phyloP scores from a whole-genome alignment of 2,113 vertebrate genomes.

The Nannospalax galili region DNA sequence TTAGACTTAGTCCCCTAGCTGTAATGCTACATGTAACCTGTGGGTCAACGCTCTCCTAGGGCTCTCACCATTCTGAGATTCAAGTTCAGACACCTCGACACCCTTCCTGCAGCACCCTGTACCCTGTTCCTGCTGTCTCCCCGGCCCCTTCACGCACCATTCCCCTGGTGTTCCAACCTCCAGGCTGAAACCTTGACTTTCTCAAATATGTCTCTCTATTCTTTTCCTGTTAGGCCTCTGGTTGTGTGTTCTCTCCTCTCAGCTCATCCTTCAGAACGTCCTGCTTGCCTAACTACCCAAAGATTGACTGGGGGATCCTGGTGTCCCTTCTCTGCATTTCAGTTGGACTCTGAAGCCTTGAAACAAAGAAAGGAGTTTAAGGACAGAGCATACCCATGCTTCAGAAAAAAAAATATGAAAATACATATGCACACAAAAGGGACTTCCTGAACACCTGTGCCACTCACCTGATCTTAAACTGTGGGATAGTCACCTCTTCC shows the following conservation, averaged over 20 bases:
- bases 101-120: too few relatives aligned
- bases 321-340: accelerated
- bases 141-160: neutral
- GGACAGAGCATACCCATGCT: too few relatives aligned
- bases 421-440: accelerated
- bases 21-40: neutral
- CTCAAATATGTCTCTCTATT: too few relatives aligned
- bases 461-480: neutral
- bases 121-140: neutral
- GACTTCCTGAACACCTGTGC: neutral
- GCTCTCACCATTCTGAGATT: neutral
- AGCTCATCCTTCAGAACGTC: neutral
- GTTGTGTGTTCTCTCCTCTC: accelerated
- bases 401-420: neutral
- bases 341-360: neutral
- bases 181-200: neutral
- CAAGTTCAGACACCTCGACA: too few relatives aligned
- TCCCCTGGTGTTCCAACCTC: neutral
- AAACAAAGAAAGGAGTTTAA: neutral
- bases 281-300: too few relatives aligned
- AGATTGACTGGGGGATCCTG: accelerated
- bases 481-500: too few relatives aligned
- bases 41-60: neutral
- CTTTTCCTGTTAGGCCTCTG: too few relatives aligned
- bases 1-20: too few relatives aligned